Evolutionary conservation across 1,140 invertebrate species (phyloP), one percentile per base, ranked within the genome.

Genomic region (Brachionus plicatilis): DNA sequence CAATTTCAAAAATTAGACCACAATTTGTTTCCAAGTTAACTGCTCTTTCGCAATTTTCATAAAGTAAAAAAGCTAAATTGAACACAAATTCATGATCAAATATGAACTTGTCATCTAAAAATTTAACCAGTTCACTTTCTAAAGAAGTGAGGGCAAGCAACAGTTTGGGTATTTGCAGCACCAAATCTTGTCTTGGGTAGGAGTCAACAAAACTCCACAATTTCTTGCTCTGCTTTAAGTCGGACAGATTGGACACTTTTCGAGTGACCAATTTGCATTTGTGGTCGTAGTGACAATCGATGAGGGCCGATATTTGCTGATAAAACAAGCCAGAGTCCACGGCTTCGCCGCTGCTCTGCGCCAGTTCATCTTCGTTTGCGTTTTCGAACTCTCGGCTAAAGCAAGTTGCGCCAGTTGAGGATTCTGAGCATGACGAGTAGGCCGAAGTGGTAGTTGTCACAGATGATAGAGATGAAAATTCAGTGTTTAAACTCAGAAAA

Each of bases 351-450:
- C n/a, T 2, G 33, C 33, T 37, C 33, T 7, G 33, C 33, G 7
- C 5, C 33, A 6, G 47, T 20, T 72, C 68, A 3, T 72, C 68
- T 14, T 72, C 66, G 27, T 33, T 68, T 29, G 14, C 7, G n/a
- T n/a, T 68, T 29, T 68, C 66, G 12, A 41, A 72, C 17, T 72
- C 68, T 6, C 68, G 29, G 29, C 9, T 41, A 45, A 6, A 43
- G 9, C 12, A 72, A 45, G 41, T 5, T 17, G 37, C 68, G 9
- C 27, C 5, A 50, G 47, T 76, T 0, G 72, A 50, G 1, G 72
- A 76, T 14, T 76, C 72, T 14, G 72, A 76, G 9, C 72, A 50
- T n/a, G 72, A 76, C 20, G 72, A 76, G 47, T 76, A 76, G 12
- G 45, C 72, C 2, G 72, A 76, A 20, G 45, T 50, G 3, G 20